Conservation (phyloP, 1,140 invertebrate genomes). For the Lasioglossum albipes region DNA sequence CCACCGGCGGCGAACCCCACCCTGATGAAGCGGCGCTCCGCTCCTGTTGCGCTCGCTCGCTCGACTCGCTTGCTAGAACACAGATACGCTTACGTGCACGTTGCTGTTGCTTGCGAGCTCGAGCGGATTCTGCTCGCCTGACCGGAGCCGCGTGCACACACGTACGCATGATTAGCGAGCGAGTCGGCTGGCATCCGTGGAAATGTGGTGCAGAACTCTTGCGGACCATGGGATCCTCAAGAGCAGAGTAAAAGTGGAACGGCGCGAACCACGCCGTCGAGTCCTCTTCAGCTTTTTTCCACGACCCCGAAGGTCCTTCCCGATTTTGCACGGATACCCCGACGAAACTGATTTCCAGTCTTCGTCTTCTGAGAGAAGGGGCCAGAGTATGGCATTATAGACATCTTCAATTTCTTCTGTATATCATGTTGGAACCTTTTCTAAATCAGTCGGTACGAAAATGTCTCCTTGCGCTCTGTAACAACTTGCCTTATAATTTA, state of each 20-base stretch:
- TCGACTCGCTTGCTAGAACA: too few relatives aligned
- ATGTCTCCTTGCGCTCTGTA: too few relatives aligned
- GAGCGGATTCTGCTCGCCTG: neutral
- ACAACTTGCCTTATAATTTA: too few relatives aligned
- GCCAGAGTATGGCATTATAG: neutral
- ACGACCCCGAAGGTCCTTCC: neutral
- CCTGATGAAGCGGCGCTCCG: conserved; percentile 64
- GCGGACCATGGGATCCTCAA: conserved; percentile 42
- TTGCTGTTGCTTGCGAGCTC: neutral
- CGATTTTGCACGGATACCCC: too few relatives aligned
- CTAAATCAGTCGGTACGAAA: too few relatives aligned
- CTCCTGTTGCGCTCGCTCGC: conserved; percentile 47
- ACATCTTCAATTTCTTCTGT: too few relatives aligned
- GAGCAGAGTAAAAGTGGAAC: conserved; percentile 61
- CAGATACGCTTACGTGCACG: too few relatives aligned
- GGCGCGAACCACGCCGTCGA: neutral
- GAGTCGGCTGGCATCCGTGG: conserved; percentile 41
- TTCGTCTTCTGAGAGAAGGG: neutral
- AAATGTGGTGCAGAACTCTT: conserved; percentile 36
- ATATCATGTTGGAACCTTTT: too few relatives aligned
- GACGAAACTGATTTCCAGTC: too few relatives aligned
- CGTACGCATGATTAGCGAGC: conserved; percentile 56
- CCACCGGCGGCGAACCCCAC: conserved; percentile 62
- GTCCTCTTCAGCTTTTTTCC: neutral
- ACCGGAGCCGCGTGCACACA: conserved; percentile 3